Conservation (phyloP, 30 jellyfish, hydroid and myxozoan species). For the Sanderia malayensis region DNA sequence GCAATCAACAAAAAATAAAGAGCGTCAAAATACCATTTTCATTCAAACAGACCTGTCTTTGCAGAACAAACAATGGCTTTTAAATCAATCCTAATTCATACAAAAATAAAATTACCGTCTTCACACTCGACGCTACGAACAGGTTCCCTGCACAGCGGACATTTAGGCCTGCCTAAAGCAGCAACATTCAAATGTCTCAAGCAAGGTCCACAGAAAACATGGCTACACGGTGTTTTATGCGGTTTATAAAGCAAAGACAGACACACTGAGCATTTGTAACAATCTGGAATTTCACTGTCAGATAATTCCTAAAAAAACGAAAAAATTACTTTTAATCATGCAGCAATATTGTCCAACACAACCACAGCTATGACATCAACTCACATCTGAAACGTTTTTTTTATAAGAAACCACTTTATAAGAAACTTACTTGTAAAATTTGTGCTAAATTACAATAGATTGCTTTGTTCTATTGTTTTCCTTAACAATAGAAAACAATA, state of each 20-base stretch:
- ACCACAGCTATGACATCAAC: background rate
- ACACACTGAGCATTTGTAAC: conserved; percentile 89
- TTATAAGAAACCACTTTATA: too few species aligned
- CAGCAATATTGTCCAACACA: background rate
- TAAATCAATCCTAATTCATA: too few species aligned
- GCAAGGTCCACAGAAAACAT: conserved; percentile 88
- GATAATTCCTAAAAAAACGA: conserved; percentile 34
- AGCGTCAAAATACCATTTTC: background rate
- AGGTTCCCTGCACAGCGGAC: conserved; percentile 94
- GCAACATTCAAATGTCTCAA: conserved; percentile 77
- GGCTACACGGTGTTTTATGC: conserved; percentile 82
- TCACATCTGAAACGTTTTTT: background rate
- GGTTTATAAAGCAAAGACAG: conserved; percentile 79
- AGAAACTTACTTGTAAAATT: too few species aligned
- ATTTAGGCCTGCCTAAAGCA: conserved; percentile 75
- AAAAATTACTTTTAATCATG: background rate
- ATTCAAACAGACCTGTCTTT: too few species aligned
- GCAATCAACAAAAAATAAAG: too few species aligned
- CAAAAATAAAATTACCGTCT: conserved; percentile 58
- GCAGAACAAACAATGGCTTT: too few species aligned
- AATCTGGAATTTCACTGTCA: conserved; percentile 82
- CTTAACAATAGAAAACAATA: too few species aligned
- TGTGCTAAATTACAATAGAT: too few species aligned
- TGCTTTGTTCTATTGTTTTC: too few species aligned
- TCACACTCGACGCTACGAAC: conserved; percentile 49